Evolutionary conservation across 2,888 invertebrate genomes (phyloP).

Genomic region (Psylliodes chrysocephalus): DNA sequence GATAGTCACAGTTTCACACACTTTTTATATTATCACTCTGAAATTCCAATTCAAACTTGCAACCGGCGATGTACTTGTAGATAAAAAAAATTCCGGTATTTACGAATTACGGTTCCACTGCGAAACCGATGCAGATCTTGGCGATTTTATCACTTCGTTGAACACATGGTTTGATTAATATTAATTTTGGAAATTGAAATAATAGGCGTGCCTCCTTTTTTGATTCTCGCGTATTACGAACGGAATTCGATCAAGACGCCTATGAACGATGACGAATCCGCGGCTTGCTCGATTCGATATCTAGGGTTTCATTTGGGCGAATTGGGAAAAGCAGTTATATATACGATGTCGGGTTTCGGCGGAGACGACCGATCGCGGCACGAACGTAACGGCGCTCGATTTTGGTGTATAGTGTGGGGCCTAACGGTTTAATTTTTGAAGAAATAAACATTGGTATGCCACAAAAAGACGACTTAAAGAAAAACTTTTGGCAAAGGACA

Average conservation of each 20-base stretch:
- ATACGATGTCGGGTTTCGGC: slow-evolving; percentile 38
- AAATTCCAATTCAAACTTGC: too few species aligned
- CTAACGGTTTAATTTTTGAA: neutral
- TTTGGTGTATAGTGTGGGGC: neutral
- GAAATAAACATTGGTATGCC: too few species aligned
- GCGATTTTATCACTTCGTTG: slow-evolving; percentile 35
- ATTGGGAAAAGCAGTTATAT: slow-evolving; percentile 44
- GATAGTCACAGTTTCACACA: too few species aligned
- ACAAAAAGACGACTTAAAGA: too few species aligned
- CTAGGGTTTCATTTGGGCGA: slow-evolving; percentile 39
- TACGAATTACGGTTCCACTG: too few species aligned
- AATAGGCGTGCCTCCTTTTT: slow-evolving; percentile 38
- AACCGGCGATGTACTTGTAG: too few species aligned
- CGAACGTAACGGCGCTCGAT: slow-evolving; percentile 3
- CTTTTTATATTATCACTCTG: too few species aligned
- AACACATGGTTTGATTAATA: slow-evolving; percentile 42
- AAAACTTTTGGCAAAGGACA: too few species aligned
- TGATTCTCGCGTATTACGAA: slow-evolving; percentile 20
- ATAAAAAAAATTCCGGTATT: too few species aligned
- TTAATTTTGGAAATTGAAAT: too few species aligned
- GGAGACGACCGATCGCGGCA: slow-evolving; percentile 35
- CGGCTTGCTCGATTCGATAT: slow-evolving; percentile 27
- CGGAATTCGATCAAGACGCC: slow-evolving; percentile 29
- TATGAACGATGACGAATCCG: slow-evolving; percentile 27
- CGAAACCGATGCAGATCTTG: too few species aligned